Base-by-base conservation (phyloP, 2,888 invertebrate species). In the Acrocera orbiculus region DNA sequence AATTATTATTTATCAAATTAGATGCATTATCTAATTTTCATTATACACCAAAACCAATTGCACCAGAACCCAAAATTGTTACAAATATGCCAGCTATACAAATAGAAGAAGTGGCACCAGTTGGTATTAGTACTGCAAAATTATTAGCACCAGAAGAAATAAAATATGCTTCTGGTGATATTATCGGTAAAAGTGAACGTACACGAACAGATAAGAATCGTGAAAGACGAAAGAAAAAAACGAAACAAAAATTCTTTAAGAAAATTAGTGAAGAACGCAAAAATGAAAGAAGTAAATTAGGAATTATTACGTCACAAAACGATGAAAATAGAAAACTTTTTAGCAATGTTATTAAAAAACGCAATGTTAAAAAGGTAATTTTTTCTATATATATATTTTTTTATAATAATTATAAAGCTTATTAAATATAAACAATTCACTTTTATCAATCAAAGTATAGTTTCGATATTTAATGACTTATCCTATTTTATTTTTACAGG, bases 71-170 rank as follows among this genome's bases (percentile, higher is more conserved):
- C 3, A 85, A 81, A 61, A 79, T 98, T 38, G 69, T 96, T 5
- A 81, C 76, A 38, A 95, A 98, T 53, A 66, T 86, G 40, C 86
- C 95, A 2, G 85, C 92, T 0, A 74, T 96, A 31, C 71, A 67
- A 19, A 82, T 93, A 73, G 98, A 98, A 59, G 96, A 98, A 61
- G 90, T 93, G 6, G 89, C 90, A 1, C 95, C 95, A 0, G 67
- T 85, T 5, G 76, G 79, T n/a, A 70, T 77, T 0, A 87, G 80
- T 49, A 81, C 89, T 57, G 83, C 81, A 4, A 67, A 77, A 2
- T 57, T 90, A 23, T 62, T 95, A 41, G 93, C 95, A 13, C 93
- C 96, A 0, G 86, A 93, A 61, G 95, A 96, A 69, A 67, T 95
- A 2, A 74, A 71, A 57, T 68, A 70, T 14, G 62, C 62, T 44